These are phyloP conservation scores for Orchestia grillus DNA, from an alignment of 1,140 invertebrate genomes.

Conservation along the genomic window DNA sequence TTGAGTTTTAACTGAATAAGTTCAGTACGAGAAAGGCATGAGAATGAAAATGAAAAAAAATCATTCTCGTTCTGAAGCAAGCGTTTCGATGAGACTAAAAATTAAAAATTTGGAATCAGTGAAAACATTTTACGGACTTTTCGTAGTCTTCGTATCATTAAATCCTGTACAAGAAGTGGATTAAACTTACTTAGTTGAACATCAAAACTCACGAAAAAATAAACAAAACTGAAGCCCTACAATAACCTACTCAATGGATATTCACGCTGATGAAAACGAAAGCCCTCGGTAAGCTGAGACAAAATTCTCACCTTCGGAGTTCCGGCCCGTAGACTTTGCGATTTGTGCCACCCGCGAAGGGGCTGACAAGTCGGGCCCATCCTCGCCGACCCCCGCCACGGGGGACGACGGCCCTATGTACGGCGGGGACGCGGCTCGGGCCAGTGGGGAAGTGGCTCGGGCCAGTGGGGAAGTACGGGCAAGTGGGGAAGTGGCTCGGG, in stretches of 20 bases:
- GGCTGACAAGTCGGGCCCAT: slow-evolving; percentile 61
- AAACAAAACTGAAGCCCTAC: not conserved
- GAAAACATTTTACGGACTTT: too few relatives aligned
- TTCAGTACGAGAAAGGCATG: too few relatives aligned
- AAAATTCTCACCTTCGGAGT: slow-evolving; percentile 63
- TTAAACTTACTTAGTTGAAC: too few relatives aligned
- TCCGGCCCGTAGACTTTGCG: slow-evolving; percentile 64
- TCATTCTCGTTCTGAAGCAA: too few relatives aligned
- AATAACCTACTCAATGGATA: not conserved
- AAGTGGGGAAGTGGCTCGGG: slow-evolving; percentile 43
- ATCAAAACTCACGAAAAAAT: not conserved
- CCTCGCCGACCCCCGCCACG: slow-evolving; percentile 46
- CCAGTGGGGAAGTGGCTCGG: slow-evolving; percentile 27
- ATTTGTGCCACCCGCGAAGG: slow-evolving; percentile 65
- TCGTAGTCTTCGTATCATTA: too few relatives aligned
- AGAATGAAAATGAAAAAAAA: too few relatives aligned
- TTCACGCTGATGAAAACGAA: not conserved
- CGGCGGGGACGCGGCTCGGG: slow-evolving; percentile 54
- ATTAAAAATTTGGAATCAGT: too few relatives aligned
- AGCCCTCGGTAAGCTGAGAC: not conserved
- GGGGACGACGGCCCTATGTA: slow-evolving; percentile 50
- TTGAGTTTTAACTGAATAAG: too few relatives aligned
- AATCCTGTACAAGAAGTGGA: too few relatives aligned
- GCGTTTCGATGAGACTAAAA: too few relatives aligned
- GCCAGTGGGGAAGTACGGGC: slow-evolving; percentile 30